Evolutionary conservation across 2,888 invertebrate species (phyloP).

Genomic region (Nomada fabriciana): DNA sequence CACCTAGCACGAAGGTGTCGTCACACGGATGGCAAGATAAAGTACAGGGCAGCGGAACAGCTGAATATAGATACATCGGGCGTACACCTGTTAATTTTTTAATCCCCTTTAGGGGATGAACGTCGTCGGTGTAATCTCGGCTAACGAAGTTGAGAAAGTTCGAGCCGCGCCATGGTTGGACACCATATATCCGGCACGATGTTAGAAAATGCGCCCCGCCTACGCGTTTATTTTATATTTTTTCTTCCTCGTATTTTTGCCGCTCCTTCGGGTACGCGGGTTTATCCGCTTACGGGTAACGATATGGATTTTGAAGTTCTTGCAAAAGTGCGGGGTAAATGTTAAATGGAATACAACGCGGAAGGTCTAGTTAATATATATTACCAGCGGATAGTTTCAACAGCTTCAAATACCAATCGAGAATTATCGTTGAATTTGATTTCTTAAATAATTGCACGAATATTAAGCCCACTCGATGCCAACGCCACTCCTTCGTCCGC

Average conservation of each 20-base stretch:
- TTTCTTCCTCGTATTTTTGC: not conserved
- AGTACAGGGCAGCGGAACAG: conserved; percentile 47
- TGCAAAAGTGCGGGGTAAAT: not conserved
- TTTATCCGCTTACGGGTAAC: conserved; percentile 2
- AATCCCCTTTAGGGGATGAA: conserved; percentile 44
- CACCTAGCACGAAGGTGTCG: conserved; percentile 80
- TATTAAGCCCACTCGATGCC: too few relatives aligned
- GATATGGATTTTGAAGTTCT: not conserved
- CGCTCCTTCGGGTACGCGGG: not conserved
- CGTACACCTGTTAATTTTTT: conserved; percentile 61
- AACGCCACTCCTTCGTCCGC: too few relatives aligned
- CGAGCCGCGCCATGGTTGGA: not conserved
- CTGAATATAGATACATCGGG: conserved; percentile 53
- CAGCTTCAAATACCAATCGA: too few relatives aligned
- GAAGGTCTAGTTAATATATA: too few relatives aligned
- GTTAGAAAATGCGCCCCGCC: conserved; percentile 10
- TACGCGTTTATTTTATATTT: not conserved
- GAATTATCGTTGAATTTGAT: too few relatives aligned
- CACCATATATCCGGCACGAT: not conserved
- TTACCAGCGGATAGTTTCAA: too few relatives aligned
- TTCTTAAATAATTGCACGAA: too few relatives aligned
- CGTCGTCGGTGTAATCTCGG: conserved; percentile 49
- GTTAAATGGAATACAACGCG: not conserved
- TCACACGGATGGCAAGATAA: conserved; percentile 71
- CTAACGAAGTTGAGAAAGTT: conserved; percentile 55